Conservation (phyloP, 2,797 vertebrate species). For the Eulemur rubriventer region DNA sequence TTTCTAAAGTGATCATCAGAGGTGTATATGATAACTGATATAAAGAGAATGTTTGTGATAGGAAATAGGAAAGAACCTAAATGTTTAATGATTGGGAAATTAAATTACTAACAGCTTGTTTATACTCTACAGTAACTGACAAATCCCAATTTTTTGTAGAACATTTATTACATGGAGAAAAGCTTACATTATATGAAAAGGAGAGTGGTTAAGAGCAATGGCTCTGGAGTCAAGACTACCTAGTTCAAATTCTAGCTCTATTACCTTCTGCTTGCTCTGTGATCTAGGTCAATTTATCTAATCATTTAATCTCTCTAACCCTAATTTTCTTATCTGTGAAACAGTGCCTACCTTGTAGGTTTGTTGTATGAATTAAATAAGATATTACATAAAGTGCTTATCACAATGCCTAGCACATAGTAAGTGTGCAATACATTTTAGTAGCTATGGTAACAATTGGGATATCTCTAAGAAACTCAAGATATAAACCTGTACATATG, state of each 20-base stretch:
- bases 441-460: not conserved
- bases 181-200: not conserved
- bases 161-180: not conserved
- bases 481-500: not conserved
- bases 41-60: not conserved
- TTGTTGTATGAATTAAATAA: not conserved
- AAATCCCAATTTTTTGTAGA: not conserved
- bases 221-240: not conserved
- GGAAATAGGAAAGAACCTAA: not conserved
- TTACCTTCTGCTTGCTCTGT: not conserved
- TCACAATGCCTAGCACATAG: not conserved
- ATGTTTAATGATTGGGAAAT: not conserved
- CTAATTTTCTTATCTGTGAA: not conserved
- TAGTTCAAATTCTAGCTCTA: constrained; percentile 5
- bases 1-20: constrained; percentile 20
- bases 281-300: not conserved
- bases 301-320: constrained; percentile 11
- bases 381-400: not conserved
- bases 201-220: not conserved
- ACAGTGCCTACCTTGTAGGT: not conserved
- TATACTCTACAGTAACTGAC: not conserved
- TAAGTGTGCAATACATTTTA: not conserved
- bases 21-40: not conserved
- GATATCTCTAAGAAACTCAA: not conserved
- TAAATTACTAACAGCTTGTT: constrained; percentile 12